Evolutionary conservation across 2,888 invertebrate genomes (phyloP), one percentile per base, ranked within the genome.

Genomic region (Eilema sororculum): DNA sequence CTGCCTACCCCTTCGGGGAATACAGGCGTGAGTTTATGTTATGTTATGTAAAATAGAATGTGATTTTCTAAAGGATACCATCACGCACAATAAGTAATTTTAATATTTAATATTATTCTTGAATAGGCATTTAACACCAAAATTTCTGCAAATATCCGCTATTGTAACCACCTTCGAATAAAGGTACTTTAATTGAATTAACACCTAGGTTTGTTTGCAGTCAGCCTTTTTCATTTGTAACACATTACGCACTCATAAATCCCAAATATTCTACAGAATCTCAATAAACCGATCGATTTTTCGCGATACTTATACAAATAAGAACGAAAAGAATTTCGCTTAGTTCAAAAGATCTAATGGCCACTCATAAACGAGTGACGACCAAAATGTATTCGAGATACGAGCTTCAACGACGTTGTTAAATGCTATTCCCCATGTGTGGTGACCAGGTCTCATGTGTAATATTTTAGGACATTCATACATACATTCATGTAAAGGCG

Each of bases 331-430:
- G 64, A 60, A 25, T 61, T 62, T 68, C 57, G 22, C 64, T 58
- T 30, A 52, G 67, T 74, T 75, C 73, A 72, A 66, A 71, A 46
- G 60, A 65, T 68, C 62, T 74, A 70, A 77, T 72, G 52, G 71
- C 68, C 22, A 69, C 72, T 79, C 74, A 78, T 78, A 78, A 82
- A 79, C 78, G 79, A 81, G 71, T 80, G 83, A 84, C 81, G 84
- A 78, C 79, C 78, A 71, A 67, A 86, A 86, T 82, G 78, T 79
- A 77, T 78, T 75, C 76, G 78, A 86, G 86, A 89, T 87, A 88
- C 74, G 78, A 75, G 66, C 71, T 78, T 69, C 82, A 87, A 87
- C 82, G 88, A 86, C 83, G 85, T 77, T 83, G 87, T 91, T 87
- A 88, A 89, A 88, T 76, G 86, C 84, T 68, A 30, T 59, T 58